Evolutionary conservation across 2,888 invertebrate genomes (phyloP).

Genomic region (Drosophila diplacantha): DNA sequence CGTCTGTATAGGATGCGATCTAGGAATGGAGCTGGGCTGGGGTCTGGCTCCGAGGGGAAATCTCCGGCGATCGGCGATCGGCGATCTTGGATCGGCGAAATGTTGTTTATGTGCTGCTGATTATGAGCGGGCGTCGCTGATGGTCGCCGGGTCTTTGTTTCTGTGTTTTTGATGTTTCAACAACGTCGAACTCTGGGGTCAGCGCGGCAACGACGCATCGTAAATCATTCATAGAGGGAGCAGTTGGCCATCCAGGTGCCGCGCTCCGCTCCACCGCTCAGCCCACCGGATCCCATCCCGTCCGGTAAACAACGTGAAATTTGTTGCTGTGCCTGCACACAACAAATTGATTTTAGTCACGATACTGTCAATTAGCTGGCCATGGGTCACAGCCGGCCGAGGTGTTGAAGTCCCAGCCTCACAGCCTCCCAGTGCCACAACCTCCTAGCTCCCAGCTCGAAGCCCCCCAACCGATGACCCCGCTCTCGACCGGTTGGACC

Average conservation of each 20-base stretch:
- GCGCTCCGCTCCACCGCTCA: constrained; percentile 7
- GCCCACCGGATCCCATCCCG: constrained; percentile 20
- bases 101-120: constrained; percentile 71
- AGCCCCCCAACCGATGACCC: constrained; percentile 19
- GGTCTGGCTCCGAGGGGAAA: constrained; percentile 36
- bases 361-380: constrained; percentile 77
- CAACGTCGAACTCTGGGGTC: constrained; percentile 71
- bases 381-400: constrained; percentile 70
- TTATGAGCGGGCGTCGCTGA: constrained; percentile 69
- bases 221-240: constrained; percentile 74
- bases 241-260: constrained; percentile 18
- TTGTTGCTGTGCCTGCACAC: constrained; percentile 66
- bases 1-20: constrained; percentile 51
- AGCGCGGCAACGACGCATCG: constrained; percentile 71
- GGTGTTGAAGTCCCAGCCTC: constrained; percentile 66
- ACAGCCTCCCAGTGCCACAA: constrained; percentile 43
- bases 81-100: constrained; percentile 61
- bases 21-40: constrained; percentile 6
- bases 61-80: constrained; percentile 54
- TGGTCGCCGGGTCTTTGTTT: constrained; percentile 52
- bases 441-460: neutral
- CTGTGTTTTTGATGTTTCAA: constrained; percentile 68
- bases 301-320: constrained; percentile 60
- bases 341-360: constrained; percentile 77
- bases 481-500: constrained; percentile 12